These are phyloP conservation scores for Harpalus rufipes DNA, from an alignment of 2,888 invertebrate genomes.

Conservation along the genomic window DNA sequence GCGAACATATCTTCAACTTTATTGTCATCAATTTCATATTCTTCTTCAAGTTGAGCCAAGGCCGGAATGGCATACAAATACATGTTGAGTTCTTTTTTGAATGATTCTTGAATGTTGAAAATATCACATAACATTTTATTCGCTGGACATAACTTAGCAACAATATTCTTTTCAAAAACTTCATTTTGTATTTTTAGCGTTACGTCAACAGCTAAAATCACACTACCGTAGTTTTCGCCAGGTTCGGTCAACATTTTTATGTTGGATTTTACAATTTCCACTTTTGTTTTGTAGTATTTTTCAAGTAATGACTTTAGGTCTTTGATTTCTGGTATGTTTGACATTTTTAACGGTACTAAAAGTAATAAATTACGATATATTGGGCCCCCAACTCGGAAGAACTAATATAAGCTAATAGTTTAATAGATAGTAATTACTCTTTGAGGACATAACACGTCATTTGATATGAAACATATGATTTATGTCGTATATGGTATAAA, in stretches of 20 bases:
- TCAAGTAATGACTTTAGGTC: constrained; percentile 72
- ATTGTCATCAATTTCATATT: constrained; percentile 73
- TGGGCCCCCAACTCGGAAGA: neutral
- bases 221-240: constrained; percentile 83
- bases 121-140: constrained; percentile 79
- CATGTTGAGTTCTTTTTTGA: constrained; percentile 78
- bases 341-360: constrained; percentile 13
- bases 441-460: neutral
- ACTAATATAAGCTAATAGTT: neutral
- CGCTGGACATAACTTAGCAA: constrained; percentile 81
- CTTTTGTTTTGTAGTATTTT: constrained; percentile 71
- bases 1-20: constrained; percentile 76
- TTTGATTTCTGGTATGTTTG: constrained; percentile 54
- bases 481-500: neutral
- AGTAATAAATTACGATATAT: neutral
- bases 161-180: constrained; percentile 76
- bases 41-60: constrained; percentile 76
- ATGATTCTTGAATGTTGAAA: constrained; percentile 78
- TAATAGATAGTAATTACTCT: neutral
- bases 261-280: constrained; percentile 75
- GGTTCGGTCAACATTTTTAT: constrained; percentile 78
- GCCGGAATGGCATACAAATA: constrained; percentile 77
- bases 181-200: constrained; percentile 72
- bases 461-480: neutral
- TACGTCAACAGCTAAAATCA: constrained; percentile 78